Evolutionary conservation across 1,140 invertebrate genomes (phyloP).

Genomic region (Habropoda laboriosa): DNA sequence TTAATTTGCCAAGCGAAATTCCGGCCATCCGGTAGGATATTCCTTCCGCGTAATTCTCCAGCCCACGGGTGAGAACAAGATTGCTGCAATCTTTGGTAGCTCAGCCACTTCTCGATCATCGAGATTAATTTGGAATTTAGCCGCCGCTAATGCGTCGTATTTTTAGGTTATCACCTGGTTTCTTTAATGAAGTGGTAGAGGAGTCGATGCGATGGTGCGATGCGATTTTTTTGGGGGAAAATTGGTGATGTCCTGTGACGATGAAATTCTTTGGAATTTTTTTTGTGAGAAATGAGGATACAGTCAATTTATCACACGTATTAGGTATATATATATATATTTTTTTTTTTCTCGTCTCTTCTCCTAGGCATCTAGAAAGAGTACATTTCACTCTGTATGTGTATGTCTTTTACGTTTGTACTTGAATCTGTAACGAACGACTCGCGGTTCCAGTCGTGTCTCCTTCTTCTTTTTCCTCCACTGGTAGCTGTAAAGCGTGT

Average conservation of each 20-base stretch:
- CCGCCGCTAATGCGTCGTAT: background rate
- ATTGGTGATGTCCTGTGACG: too few species aligned
- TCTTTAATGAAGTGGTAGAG: too few species aligned
- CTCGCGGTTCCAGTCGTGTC: conserved; percentile 33
- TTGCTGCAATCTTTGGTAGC: background rate
- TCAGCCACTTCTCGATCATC: background rate
- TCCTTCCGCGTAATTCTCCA: conserved; percentile 13
- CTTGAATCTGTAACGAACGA: conserved; percentile 20
- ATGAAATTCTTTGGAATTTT: too few species aligned
- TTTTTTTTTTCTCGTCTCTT: too few species aligned
- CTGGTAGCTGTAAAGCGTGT: conserved; percentile 32
- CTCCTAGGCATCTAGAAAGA: conserved; percentile 53
- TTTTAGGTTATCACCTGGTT: background rate
- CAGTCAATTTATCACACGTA: too few species aligned
- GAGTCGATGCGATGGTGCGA: too few species aligned
- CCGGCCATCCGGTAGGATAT: conserved; percentile 1
- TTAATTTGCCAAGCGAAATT: conserved; percentile 10
- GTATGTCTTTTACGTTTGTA: conserved; percentile 24
- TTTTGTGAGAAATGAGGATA: too few species aligned
- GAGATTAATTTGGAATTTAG: background rate
- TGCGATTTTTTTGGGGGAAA: too few species aligned
- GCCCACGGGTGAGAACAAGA: conserved; percentile 7
- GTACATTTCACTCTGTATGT: conserved; percentile 51
- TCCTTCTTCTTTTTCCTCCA: background rate
- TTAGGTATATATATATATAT: conserved; percentile 25